phyloP scores from a whole-genome alignment of 1,140 invertebrate genomes.

The Paramacrobiotus metropolitanus region DNA sequence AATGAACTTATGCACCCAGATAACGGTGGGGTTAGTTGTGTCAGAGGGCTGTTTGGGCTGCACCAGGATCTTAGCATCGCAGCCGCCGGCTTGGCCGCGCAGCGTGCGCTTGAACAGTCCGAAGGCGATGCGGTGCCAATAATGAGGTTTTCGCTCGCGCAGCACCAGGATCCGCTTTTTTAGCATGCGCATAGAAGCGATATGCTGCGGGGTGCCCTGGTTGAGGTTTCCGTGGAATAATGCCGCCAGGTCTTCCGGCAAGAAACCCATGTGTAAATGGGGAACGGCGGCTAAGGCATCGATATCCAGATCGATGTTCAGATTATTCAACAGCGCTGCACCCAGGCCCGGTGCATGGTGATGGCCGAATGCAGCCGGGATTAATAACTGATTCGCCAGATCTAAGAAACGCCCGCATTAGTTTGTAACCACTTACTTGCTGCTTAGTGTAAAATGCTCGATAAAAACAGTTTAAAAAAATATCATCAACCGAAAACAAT shows the following conservation, averaged over 20 bases:
- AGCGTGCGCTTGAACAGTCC: neutral
- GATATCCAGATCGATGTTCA: too few species aligned
- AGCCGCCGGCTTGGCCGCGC: neutral
- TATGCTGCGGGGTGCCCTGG: neutral
- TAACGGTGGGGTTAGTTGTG: neutral
- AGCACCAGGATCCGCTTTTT: neutral
- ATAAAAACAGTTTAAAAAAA: too few species aligned
- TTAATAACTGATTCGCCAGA: too few species aligned
- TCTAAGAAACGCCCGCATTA: too few species aligned
- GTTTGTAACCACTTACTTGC: too few species aligned
- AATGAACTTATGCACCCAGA: slow-evolving; percentile 2
- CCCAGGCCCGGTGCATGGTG: too few species aligned
- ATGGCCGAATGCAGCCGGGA: too few species aligned
- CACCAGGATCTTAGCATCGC: neutral
- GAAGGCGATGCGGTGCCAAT: neutral
- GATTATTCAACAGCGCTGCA: too few species aligned
- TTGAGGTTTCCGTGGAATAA: neutral
- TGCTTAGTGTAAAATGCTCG: too few species aligned
- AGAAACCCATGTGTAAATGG: too few species aligned
- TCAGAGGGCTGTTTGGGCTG: neutral
- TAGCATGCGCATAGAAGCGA: neutral
- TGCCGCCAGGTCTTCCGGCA: slow-evolving; percentile 45
- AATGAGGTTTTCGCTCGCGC: neutral
- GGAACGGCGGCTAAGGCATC: too few species aligned
- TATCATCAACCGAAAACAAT: too few species aligned